phyloP scores from a whole-genome alignment of 2,113 vertebrate species.

The Helogale parvula region DNA sequence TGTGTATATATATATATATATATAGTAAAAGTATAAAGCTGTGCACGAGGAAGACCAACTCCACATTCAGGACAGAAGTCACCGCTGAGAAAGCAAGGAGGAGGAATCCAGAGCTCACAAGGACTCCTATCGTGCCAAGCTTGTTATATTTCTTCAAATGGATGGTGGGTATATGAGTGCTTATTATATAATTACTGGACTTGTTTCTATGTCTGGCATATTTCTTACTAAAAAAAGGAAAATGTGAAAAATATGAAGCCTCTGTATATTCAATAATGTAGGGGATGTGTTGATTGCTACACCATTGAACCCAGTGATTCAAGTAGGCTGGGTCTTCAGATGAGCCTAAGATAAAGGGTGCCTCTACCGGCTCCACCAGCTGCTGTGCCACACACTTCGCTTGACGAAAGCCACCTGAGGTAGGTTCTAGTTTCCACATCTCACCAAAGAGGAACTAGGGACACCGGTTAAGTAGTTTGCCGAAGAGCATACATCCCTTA shows the following conservation, averaged over 20 bases:
- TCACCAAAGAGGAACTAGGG: not conserved
- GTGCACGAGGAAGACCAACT: not conserved
- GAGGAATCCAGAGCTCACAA: not conserved
- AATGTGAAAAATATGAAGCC: not conserved
- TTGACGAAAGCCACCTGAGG: not conserved
- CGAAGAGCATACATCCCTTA: not conserved
- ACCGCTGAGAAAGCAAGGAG: not conserved
- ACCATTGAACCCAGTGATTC: not conserved
- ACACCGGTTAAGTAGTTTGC: not conserved
- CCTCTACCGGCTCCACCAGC: not conserved
- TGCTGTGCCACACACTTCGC: too few relatives aligned
- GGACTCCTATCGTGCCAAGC: not conserved
- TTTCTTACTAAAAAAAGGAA: not conserved
- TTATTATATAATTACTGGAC: not conserved
- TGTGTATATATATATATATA: not conserved
- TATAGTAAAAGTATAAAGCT: not conserved
- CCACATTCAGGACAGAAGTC: not conserved
- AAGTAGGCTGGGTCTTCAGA: not conserved
- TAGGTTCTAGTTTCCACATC: not conserved
- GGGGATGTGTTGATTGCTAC: not conserved
- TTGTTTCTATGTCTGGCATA: not conserved
- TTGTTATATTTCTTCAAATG: not conserved
- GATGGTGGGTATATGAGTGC: not conserved
- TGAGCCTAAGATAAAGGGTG: not conserved
- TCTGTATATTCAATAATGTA: not conserved